A percentile compares a stretch with the other conserved stretches of the same genome.
phyloP scores from a whole-genome alignment of 2,797 vertebrate genomes.

The Falco concolor region DNA sequence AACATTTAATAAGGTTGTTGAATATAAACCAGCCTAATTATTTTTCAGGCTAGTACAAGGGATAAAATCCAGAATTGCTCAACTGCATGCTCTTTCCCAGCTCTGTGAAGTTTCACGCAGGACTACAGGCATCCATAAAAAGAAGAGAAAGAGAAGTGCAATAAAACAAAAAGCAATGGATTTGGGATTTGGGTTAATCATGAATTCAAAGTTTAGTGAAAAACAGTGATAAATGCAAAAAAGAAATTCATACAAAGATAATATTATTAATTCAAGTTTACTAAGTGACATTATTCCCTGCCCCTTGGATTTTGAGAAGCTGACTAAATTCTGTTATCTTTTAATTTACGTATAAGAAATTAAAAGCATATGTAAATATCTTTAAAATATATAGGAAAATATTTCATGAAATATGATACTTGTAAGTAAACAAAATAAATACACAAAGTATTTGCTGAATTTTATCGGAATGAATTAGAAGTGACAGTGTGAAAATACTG shows the following conservation, averaged over 20 bases:
- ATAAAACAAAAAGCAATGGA: accelerated
- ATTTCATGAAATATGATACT: background rate
- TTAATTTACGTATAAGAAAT: background rate
- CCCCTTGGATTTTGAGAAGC: background rate
- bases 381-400: background rate
- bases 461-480: background rate
- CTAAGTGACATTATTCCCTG: background rate
- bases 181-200: background rate
- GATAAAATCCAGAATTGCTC: background rate
- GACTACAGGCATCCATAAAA: background rate
- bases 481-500: background rate
- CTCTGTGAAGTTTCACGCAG: background rate
- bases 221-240: background rate
- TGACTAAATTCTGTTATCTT: background rate
- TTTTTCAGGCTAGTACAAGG: background rate
- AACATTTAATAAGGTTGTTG: background rate
- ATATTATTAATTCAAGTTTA: background rate
- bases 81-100: background rate
- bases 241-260: background rate
- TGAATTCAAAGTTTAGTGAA: background rate
- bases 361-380: background rate
- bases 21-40: background rate
- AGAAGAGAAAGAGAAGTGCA: background rate
- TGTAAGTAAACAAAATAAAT: background rate
- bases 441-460: background rate